Base-by-base conservation (phyloP, 2,113 vertebrate genomes). In the Heterotis niloticus region DNA sequence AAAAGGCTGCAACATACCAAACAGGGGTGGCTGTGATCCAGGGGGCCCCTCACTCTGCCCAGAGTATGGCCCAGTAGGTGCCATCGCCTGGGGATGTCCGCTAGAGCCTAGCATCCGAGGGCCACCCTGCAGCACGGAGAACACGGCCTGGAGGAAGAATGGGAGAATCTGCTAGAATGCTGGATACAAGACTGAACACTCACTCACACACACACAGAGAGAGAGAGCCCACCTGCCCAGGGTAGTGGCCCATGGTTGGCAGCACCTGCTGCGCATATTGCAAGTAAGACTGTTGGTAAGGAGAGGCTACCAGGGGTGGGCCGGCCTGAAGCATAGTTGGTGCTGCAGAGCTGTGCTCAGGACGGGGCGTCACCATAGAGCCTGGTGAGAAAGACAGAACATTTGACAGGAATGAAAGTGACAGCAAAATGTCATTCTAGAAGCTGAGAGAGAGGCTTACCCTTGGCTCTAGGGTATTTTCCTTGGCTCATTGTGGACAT, bases 191-290 rank as follows among this genome's bases (percentile, higher is more conserved):
- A 44, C 34, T 4, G 7, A 44, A 2, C 34, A 2, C 34, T 7
- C 34, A 44, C 2, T 44, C 34, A 44, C 34, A 44, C 2, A 4
- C 2, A 44, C 34, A 44, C 34, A 4, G 7, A 44, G 34, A n/a
- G n/a, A n/a, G 34, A 44, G 34, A 28, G n/a, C 76, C n/a, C 84
- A 97, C 95, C 94, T 95, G 95, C 62, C 94, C 95, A 7, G 93
- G 88, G 80, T 96, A 97, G 65, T 95, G 93, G 0, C 93, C 84
- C 94, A 97, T 96, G 75, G 94, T 89, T 85, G 94, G 94, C 86
- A 97, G 93, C 91, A 97, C 90, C 64, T 95, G 96, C 83, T 94
- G 94, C 23, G 93, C 82, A 78, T 95, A 96, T 87, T 94, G 94
- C 81, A 97, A 93, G 85, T 96, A 97, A 24, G 94, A 92, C 77